Base-by-base conservation (phyloP, 2,888 invertebrate genomes). In the Aleiodes testaceus region DNA sequence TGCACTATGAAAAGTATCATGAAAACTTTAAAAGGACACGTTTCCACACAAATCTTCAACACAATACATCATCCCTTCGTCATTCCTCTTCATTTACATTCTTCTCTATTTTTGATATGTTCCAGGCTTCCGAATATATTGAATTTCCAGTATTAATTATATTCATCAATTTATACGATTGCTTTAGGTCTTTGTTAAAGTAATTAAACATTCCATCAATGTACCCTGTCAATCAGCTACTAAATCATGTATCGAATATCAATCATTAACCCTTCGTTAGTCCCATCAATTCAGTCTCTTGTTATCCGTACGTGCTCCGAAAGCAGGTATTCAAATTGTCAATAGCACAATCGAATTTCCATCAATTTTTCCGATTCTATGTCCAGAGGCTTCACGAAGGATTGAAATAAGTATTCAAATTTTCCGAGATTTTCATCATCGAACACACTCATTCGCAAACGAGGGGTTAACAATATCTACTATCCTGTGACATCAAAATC, bases 21-120 rank as follows among this genome's bases (percentile, higher is more conserved):
- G 59, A 59, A 18, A 42, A 59, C 2, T 59, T 59, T 36, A 14
- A 59, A 59, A 59, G 59, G 6, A 12, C 36, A 59, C 16, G 16
- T 9, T 42, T 59, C 42, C 36, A 6, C 59, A 59, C 11, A 42
- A 59, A 59, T 30, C 16, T 26, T 55, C 16, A 36, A 16, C 36
- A 20, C 42, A 42, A 59, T 36, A 36, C 42, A 59, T 59, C 42
- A 18, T 16, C 1, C 55, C 36, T 36, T 30, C 55, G 30, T 6
- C 18, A 18, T 42, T 59, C 36, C 59, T 16, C 14, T 59, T 59
- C 36, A 36, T 36, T 36, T 36, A 36, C 7, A 59, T 42, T 59
- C 42, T 36, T 59, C 14, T 59, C 59, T 11, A 11, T 59, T 20
- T 42, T 42, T 59, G 59, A 59, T 59, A 59, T 59, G 59, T 59